These are phyloP conservation scores for Drosophila meridionalis DNA, from an alignment of 2,888 invertebrate species.

Conservation along the genomic window DNA sequence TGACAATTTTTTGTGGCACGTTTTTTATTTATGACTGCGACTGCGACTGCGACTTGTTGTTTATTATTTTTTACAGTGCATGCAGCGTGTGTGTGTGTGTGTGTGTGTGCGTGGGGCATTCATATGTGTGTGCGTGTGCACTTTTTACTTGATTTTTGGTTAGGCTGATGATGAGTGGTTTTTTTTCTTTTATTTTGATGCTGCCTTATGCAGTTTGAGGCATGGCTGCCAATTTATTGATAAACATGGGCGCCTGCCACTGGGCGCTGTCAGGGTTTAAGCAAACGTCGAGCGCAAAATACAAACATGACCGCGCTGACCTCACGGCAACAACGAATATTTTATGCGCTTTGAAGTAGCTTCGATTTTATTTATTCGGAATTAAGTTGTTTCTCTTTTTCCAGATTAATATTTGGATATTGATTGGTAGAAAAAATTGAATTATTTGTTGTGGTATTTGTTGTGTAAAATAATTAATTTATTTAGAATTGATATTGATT, in stretches of 20 bases:
- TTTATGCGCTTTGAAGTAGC: slow-evolving; percentile 9
- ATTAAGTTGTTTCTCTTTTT: background rate
- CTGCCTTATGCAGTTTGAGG: slow-evolving; percentile 56
- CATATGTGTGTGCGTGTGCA: slow-evolving; percentile 1
- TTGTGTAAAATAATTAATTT: too few relatives aligned
- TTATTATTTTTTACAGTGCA: slow-evolving; percentile 64
- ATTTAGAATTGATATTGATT: background rate
- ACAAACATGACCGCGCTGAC: background rate
- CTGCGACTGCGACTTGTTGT: slow-evolving; percentile 55
- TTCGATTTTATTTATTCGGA: background rate
- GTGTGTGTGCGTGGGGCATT: background rate
- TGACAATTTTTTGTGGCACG: slow-evolving; percentile 65
- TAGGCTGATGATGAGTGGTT: slow-evolving; percentile 33
- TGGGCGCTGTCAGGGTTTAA: slow-evolving; percentile 43
- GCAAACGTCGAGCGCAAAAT: slow-evolving; percentile 31
- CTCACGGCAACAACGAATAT: background rate
- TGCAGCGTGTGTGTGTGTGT: slow-evolving; percentile 4
- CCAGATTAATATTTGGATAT: rapidly evolving
- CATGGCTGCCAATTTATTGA: slow-evolving; percentile 72
- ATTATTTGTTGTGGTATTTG: background rate
- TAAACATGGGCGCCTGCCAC: slow-evolving; percentile 54
- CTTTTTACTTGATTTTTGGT: slow-evolving; percentile 54
- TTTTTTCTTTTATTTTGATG: slow-evolving; percentile 39
- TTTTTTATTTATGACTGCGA: slow-evolving; percentile 43
- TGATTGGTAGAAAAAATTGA: background rate